Evolutionary conservation across 2,888 invertebrate species (phyloP), one percentile per base, ranked within the genome.

Genomic region (Mimachlamys varia): DNA sequence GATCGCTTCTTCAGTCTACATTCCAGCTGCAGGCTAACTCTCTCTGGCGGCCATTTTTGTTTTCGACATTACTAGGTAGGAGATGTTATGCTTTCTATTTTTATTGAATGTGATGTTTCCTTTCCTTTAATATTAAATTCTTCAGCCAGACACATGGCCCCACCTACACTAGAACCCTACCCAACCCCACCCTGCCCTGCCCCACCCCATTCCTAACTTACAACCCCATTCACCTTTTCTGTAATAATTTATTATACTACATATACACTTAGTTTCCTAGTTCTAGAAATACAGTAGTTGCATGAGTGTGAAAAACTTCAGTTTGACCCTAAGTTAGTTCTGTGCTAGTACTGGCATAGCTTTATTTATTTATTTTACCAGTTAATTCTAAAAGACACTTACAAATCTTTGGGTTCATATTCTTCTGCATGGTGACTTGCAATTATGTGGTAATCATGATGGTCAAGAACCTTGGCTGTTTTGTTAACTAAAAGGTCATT

Each of bases 41-140:
- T 76, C 89, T 90, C 92, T 91, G 90, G 92, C 90, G 88, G 91
- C 90, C 92, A 90, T 91, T 90, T 89, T 92, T 92, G 90, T 90
- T 92, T 92, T 92, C 90, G 90, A 90, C 89, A 62, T 76, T 88
- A 58, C 44, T 91, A 91, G 92, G 90, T 91, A 91, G 90, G 91
- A 55, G 22, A 37, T 87, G 44, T 58, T 89, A 76, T 33, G 22
- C 88, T 88, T 89, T 90, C 88, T 88, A 90, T 88, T 88, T 90
- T 88, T 49, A n/a, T 88, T 76, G 76, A 76, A 76, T 76, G 76
- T 76, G 76, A 76, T 76, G 76, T 76, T 76, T 0, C 76, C 76
- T 76, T 76, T 76, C 76, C 76, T 76, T 76, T 17, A 44, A 27
- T 76, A 33, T 33, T 76, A 33, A 76, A 76, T 27, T 76, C 22